Conservation (phyloP, 2,888 invertebrate genomes). For the Apotomis capreana region DNA sequence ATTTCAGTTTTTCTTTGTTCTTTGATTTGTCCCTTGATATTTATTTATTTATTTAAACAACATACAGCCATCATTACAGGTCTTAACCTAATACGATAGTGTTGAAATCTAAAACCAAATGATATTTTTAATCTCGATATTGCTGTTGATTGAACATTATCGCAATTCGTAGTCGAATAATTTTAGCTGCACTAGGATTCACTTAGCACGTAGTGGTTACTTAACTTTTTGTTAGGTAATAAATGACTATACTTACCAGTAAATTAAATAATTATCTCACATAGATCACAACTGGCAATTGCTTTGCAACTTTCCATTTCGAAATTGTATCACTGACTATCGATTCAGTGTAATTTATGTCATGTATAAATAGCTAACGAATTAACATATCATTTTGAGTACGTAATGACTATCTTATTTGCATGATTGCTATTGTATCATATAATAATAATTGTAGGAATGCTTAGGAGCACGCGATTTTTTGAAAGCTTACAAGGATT, state of each 20-base stretch:
- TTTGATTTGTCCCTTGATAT: no score
- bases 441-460: slow-evolving; percentile 10
- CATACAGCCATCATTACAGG: no score
- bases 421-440: slow-evolving; percentile 31
- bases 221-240: slow-evolving; percentile 35
- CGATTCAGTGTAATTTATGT: slow-evolving; percentile 17
- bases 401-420: slow-evolving; percentile 23
- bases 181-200: slow-evolving; percentile 27
- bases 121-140: no score
- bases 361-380: slow-evolving; percentile 14
- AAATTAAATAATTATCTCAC: slow-evolving; percentile 7
- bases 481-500: slow-evolving; percentile 22
- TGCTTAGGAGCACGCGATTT: slow-evolving; percentile 27
- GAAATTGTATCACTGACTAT: slow-evolving; percentile 3
- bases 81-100: no score
- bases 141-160: no score
- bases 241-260: slow-evolving; percentile 8
- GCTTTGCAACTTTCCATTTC: slow-evolving; percentile 31
- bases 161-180: no score
- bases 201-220: slow-evolving; percentile 34
- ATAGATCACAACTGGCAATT: slow-evolving; percentile 20
- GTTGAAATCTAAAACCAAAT: no score
- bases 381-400: slow-evolving; percentile 27
- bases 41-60: no score
- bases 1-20: no score